These are phyloP conservation scores for Neopipo cinnamomea DNA, from an alignment of 2,113 vertebrate genomes.

Conservation along the genomic window DNA sequence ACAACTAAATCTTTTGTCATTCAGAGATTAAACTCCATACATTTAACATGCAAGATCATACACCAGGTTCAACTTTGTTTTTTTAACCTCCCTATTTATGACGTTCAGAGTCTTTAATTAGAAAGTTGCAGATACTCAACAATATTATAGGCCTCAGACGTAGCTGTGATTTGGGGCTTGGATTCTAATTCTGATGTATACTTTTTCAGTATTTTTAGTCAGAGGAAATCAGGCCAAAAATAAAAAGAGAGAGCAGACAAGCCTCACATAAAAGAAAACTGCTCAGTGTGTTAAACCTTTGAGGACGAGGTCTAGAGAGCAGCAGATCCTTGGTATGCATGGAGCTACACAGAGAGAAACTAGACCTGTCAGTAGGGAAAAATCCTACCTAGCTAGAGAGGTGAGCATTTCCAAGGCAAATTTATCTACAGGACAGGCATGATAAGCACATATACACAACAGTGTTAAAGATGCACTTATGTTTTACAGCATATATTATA, in stretches of 20 bases:
- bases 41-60: neutral
- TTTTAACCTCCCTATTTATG: neutral
- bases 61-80: neutral
- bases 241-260: neutral
- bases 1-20: conserved; percentile 9
- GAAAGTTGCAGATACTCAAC: neutral
- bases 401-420: conserved; percentile 12
- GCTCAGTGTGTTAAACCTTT: neutral
- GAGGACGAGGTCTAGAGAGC: neutral
- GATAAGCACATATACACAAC: neutral
- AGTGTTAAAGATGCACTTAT: neutral
- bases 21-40: neutral
- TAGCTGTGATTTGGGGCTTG: neutral
- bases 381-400: neutral
- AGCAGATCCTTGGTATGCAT: neutral
- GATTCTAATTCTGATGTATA: neutral
- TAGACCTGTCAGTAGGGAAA: neutral
- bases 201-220: neutral
- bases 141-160: neutral
- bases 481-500: neutral
- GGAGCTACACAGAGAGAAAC: neutral
- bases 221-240: neutral
- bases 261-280: neutral
- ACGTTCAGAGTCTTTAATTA: conserved; percentile 6
- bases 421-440: neutral